These are phyloP conservation scores for Empis livida DNA, from an alignment of 2,888 invertebrate species.

Conservation along the genomic window DNA sequence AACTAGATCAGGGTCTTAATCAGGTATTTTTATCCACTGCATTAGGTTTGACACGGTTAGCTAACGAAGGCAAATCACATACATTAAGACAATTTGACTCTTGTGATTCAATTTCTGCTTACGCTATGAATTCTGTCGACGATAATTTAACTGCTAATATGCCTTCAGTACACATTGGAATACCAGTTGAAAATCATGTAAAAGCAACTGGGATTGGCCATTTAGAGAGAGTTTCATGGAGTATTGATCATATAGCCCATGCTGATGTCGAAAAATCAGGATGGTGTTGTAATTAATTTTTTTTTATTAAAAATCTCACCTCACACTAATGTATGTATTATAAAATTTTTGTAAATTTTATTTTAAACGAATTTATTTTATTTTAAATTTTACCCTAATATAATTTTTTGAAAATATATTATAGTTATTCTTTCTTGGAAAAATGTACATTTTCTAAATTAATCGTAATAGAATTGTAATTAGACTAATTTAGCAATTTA, in stretches of 20 bases:
- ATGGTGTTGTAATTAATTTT: slow-evolving; percentile 47
- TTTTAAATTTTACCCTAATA: no score
- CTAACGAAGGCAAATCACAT: slow-evolving; percentile 38
- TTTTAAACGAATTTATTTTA: no score
- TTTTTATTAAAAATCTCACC: background rate
- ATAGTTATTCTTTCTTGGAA: no score
- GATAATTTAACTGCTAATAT: slow-evolving; percentile 23
- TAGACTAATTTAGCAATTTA: no score
- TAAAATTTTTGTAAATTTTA: no score
- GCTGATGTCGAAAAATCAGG: slow-evolving; percentile 46
- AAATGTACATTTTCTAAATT: no score
- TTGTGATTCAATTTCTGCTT: slow-evolving; percentile 34
- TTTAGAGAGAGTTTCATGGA: slow-evolving; percentile 50
- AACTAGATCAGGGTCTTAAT: slow-evolving; percentile 63
- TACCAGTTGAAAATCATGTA: slow-evolving; percentile 41
- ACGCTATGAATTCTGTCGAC: slow-evolving; percentile 24
- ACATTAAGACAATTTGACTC: slow-evolving; percentile 50
- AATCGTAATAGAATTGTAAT: no score
- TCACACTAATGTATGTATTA: no score
- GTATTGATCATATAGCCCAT: slow-evolving; percentile 52
- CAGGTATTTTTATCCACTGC: slow-evolving; percentile 59
- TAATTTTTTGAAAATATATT: no score
- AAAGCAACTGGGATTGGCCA: slow-evolving; percentile 49
- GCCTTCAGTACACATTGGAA: slow-evolving; percentile 30
- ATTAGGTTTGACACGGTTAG: slow-evolving; percentile 44